Evolutionary conservation across 2,113 vertebrate genomes (phyloP), one percentile per base, ranked within the genome.

Genomic region (Planiliza haematocheilus): DNA sequence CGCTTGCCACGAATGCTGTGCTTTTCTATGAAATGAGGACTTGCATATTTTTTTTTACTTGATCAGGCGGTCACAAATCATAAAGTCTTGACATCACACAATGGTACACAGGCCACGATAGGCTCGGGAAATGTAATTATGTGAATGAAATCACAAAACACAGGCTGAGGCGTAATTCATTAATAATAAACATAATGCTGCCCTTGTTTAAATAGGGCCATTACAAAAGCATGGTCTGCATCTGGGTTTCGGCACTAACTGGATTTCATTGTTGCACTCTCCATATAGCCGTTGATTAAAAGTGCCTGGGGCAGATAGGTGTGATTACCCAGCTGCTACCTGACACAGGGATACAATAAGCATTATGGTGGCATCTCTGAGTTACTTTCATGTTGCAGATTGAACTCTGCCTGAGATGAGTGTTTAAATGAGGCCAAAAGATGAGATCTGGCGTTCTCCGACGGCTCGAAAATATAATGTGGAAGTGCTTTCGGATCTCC

Each of bases 281-380:
- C 63, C 70, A 61, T 80, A 77, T 63, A 78, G 80, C 82, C 69
- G 82, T 84, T 91, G 88, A 92, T 92, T 91, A 87, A 91, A 91
- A 88, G 51, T 41, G 85, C 90, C 89, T 71, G 51, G 46, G 87
- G 90, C 89, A 67, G 79, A 79, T 70, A 43, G 5, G 45, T 76
- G 68, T 69, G 77, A 90, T 91, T 86, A 84, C 14, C 55, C 91
- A 91, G 89, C 90, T 91, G 91, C 88, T 82, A 77, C 88, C 86
- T 78, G 76, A 68, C 38, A 58, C 46, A n/a, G 36, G 56, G 84
- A 87, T 43, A 84, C 81, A 91, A 85, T 82, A 72, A 83, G 61
- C 63, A 51, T 52, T 53, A 80, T 69, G 62, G 53, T 2, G 56
- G 45, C 30, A 17, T 43, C 43, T 66, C 66, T 51, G 58, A 53